Percentiles rank a stretch among this genome's conserved stretches.
phyloP scores from a whole-genome alignment of 2,888 invertebrate species.

The Dolomedes plantarius region DNA sequence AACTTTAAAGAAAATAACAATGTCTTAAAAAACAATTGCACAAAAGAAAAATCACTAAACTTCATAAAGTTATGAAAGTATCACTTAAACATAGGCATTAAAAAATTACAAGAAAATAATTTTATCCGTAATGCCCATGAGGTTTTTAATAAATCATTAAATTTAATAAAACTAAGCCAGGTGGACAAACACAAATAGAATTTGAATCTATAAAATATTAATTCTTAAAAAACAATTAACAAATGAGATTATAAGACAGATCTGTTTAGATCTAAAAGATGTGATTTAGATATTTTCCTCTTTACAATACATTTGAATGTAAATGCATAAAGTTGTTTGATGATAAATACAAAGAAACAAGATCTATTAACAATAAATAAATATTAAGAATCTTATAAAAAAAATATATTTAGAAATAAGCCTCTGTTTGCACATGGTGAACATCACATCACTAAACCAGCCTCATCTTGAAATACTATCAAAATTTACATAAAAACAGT shows the following conservation, averaged over 20 bases:
- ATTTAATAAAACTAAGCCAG: background rate
- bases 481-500: background rate
- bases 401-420: slow-evolving; percentile 26
- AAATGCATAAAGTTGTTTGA: slow-evolving; percentile 41
- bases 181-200: slow-evolving; percentile 40
- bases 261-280: slow-evolving; percentile 13
- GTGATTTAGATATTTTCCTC: slow-evolving; percentile 2
- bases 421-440: background rate
- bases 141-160: slow-evolving; percentile 18
- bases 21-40: slow-evolving; percentile 43
- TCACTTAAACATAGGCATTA: slow-evolving; percentile 23
- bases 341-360: slow-evolving; percentile 21
- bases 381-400: slow-evolving; percentile 13
- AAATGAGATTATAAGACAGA: slow-evolving; percentile 64
- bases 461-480: background rate
- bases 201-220: slow-evolving; percentile 34
- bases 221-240: slow-evolving; percentile 31
- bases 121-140: slow-evolving; percentile 49
- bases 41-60: slow-evolving; percentile 42
- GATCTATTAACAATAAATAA: slow-evolving; percentile 36
- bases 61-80: background rate
- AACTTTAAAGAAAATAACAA: slow-evolving; percentile 49
- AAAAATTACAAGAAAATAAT: slow-evolving; percentile 41
- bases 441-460: slow-evolving; percentile 7
- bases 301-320: slow-evolving; percentile 42